Conservation (phyloP, 1,140 invertebrate species). For the Platyscapa corneri region DNA sequence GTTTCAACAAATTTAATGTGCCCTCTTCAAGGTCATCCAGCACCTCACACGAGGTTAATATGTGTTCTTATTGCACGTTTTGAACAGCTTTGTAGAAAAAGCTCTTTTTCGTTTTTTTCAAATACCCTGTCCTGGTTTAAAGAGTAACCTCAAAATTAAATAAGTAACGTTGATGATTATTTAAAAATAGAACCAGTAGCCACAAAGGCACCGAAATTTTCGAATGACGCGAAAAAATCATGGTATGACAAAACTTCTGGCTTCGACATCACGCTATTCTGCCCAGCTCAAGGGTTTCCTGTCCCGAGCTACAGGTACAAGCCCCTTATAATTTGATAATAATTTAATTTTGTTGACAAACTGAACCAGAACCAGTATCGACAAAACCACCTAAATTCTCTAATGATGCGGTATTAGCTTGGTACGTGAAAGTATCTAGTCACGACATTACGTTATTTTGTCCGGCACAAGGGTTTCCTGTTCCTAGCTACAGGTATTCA, state of each 20-base stretch:
- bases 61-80: constrained; percentile 3
- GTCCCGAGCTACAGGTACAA: constrained; percentile 73
- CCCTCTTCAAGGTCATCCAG: constrained; percentile 79
- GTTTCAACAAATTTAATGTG: constrained; percentile 71
- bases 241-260: constrained; percentile 72
- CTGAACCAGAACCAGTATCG: constrained; percentile 78
- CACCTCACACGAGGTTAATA: constrained; percentile 70
- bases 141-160: neutral
- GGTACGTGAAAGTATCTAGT: constrained; percentile 64
- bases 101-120: neutral
- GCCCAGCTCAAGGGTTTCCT: constrained; percentile 72
- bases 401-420: constrained; percentile 72
- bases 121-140: constrained; percentile 41
- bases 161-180: constrained; percentile 21
- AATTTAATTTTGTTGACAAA: neutral
- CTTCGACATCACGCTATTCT: constrained; percentile 68
- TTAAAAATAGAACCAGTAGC: constrained; percentile 82
- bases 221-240: constrained; percentile 80
- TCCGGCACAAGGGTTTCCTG: constrained; percentile 82
- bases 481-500: constrained; percentile 76
- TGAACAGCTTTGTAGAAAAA: neutral
- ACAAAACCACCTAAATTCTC: constrained; percentile 78
- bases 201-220: constrained; percentile 84
- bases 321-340: neutral
- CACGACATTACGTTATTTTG: constrained; percentile 70